Conservation (phyloP, 2,888 invertebrate genomes). For the Eupeodes latifasciatus region DNA sequence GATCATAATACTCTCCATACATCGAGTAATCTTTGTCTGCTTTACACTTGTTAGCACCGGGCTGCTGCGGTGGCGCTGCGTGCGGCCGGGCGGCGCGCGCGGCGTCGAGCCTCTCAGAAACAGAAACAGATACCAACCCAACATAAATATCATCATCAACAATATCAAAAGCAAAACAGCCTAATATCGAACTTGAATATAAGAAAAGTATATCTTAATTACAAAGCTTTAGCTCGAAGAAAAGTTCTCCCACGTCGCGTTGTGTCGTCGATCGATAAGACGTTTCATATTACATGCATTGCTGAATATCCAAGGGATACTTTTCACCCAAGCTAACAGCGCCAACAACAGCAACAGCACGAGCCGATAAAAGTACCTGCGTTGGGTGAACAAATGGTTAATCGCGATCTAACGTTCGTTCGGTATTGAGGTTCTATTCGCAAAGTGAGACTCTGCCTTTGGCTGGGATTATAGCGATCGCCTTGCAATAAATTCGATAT, state of each 20-base stretch:
- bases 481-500: constrained; percentile 22
- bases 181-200: too few relatives aligned
- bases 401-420: constrained; percentile 69
- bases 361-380: constrained; percentile 67
- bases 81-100: too few relatives aligned
- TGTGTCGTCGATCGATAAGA: constrained; percentile 22
- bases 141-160: too few relatives aligned
- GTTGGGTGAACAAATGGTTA: constrained; percentile 51
- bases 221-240: constrained; percentile 54
- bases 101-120: constrained; percentile 14
- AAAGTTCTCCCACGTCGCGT: constrained; percentile 46
- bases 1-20: neutral
- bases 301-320: constrained; percentile 50
- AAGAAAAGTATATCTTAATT: constrained; percentile 12
- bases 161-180: too few relatives aligned
- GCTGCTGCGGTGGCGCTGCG: too few relatives aligned
- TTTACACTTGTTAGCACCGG: constrained; percentile 18
- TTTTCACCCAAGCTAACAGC: constrained; percentile 19
- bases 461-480: constrained; percentile 39
- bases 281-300: constrained; percentile 33
- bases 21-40: constrained; percentile 8
- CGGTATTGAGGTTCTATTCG: constrained; percentile 48
- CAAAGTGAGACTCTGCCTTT: neutral
- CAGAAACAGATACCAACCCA: too few relatives aligned
- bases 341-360: constrained; percentile 1